Percentiles rank a stretch among this genome's conserved stretches.
These are phyloP conservation scores for Scopus umbretta DNA, from an alignment of 2,113 vertebrate species.

Conservation along the genomic window DNA sequence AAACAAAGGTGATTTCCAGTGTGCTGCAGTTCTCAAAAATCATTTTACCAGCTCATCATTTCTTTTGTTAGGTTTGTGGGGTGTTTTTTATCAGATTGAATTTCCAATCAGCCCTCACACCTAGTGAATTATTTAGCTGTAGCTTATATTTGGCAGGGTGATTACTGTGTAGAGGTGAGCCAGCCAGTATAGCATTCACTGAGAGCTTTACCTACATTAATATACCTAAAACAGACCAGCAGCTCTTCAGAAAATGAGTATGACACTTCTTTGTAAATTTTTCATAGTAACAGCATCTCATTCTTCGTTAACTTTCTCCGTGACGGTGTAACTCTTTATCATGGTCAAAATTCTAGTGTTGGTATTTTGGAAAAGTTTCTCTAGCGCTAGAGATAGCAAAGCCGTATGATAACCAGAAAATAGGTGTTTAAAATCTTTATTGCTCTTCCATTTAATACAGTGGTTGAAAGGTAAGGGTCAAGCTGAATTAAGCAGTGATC, in stretches of 20 bases:
- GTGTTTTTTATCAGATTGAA: not conserved
- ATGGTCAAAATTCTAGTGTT: not conserved
- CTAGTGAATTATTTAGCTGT: not conserved
- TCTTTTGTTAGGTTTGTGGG: not conserved
- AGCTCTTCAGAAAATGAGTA: not conserved
- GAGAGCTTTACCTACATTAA: not conserved
- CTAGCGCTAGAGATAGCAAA: not conserved
- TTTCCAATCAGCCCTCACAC: not conserved
- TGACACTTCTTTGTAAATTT: not conserved
- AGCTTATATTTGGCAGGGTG: not conserved
- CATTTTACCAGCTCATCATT: not conserved
- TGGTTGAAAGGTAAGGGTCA: not conserved
- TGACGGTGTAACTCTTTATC: not conserved
- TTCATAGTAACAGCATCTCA: not conserved
- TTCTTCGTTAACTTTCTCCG: not conserved
- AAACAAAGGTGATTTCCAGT: not conserved
- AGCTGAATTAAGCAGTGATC: not conserved
- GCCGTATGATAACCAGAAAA: not conserved
- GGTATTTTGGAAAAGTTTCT: not conserved
- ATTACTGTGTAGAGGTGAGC: not conserved
- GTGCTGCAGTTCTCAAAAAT: not conserved
- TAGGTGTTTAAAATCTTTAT: fast-evolving
- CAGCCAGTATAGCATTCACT: not conserved
- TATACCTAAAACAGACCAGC: not conserved
- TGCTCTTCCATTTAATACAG: not conserved